Conservation (phyloP, 2,797 vertebrate species). For the Capromys pilorides region DNA sequence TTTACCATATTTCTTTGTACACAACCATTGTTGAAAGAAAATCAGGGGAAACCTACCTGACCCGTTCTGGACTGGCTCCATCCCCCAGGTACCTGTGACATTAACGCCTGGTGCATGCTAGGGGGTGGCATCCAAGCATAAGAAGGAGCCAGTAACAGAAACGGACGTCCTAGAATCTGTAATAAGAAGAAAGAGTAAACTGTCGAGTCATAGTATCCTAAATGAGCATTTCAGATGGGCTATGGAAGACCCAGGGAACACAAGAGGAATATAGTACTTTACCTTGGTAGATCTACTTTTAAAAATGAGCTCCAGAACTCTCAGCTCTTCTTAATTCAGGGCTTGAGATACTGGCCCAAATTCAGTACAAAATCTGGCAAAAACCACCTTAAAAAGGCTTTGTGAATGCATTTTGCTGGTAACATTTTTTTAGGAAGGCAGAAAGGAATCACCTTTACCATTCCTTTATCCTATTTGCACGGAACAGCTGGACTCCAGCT, state of each 20-base stretch:
- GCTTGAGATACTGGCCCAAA: conserved; percentile 27
- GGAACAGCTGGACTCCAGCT: conserved; percentile 67
- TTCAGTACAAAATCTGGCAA: conserved; percentile 53
- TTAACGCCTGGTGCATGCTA: conserved; percentile 82
- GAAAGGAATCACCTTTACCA: not conserved
- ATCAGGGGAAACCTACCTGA: conserved; percentile 81
- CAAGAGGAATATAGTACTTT: conserved; percentile 59
- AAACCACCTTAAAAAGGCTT: conserved; percentile 71
- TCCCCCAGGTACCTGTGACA: conserved; percentile 82
- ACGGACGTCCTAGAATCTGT: conserved; percentile 82
- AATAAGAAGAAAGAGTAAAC: conserved; percentile 83
- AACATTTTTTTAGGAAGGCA: conserved; percentile 60
- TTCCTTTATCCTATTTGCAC: conserved; percentile 73
- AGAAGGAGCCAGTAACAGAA: conserved; percentile 82
- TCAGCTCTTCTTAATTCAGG: conserved; percentile 53
- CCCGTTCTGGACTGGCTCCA: conserved; percentile 84
- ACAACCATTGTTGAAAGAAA: conserved; percentile 61
- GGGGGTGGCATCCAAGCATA: conserved; percentile 80
- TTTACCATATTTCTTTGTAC: conserved; percentile 20
- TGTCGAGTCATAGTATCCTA: conserved; percentile 71
- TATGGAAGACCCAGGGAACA: conserved; percentile 47
- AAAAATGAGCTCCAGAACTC: conserved; percentile 32
- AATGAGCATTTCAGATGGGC: conserved; percentile 77
- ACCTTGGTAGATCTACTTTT: conserved; percentile 69
- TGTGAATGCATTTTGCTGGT: conserved; percentile 77